Evolutionary conservation across 1,140 invertebrate species (phyloP).

Genomic region (Anagrus nilaparvatae): DNA sequence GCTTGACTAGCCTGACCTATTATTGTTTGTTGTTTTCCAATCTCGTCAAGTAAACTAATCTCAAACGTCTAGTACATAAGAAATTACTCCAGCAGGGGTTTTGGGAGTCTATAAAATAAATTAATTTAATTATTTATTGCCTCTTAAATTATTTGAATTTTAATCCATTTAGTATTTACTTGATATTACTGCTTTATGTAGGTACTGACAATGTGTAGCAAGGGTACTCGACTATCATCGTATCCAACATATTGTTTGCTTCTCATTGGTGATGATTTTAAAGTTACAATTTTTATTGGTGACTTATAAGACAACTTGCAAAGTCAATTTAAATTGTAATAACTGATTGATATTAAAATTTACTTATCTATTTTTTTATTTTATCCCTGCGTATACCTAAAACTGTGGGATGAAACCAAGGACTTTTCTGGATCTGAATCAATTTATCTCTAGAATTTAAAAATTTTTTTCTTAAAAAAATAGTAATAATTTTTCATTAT

Average conservation of each 20-base stretch:
- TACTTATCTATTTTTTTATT: not conserved
- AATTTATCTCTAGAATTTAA: constrained; percentile 31
- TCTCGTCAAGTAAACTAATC: constrained; percentile 51
- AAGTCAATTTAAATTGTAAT: constrained; percentile 12
- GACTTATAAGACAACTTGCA: constrained; percentile 27
- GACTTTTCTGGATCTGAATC: constrained; percentile 37
- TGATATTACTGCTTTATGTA: constrained; percentile 66
- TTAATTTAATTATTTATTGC: not conserved
- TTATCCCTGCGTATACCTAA: constrained; percentile 31
- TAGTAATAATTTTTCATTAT: no score
- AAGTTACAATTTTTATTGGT: constrained; percentile 24
- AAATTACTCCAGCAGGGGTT: constrained; percentile 35
- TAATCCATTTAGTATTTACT: constrained; percentile 18
- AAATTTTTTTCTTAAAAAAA: not conserved
- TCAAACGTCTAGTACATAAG: constrained; percentile 22
- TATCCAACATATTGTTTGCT: constrained; percentile 34
- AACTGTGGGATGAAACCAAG: constrained; percentile 27
- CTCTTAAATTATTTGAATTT: not conserved
- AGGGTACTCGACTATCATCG: constrained; percentile 41
- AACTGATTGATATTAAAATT: constrained; percentile 4
- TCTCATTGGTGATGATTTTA: constrained; percentile 16
- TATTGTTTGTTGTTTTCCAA: constrained; percentile 69
- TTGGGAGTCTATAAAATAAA: constrained; percentile 31
- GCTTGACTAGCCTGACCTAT: constrained; percentile 90
- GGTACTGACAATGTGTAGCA: constrained; percentile 75